A percentile compares a stretch with the other conserved stretches of the same genome.
Conservation (phyloP, 2,797 vertebrate species). For the Anomalospiza imberbis region DNA sequence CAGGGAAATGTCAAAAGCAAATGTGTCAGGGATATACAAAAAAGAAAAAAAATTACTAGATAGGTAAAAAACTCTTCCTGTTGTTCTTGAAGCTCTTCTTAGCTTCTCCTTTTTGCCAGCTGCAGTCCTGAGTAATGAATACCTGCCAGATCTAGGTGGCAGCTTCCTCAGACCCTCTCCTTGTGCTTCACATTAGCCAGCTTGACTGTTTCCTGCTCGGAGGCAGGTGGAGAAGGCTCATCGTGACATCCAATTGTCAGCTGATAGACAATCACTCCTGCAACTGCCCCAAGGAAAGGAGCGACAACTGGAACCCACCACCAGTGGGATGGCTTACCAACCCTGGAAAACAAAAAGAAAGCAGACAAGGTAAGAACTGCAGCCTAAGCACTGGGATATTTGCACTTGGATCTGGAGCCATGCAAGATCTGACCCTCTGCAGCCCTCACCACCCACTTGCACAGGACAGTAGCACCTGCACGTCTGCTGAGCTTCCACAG, state of each 20-base stretch:
- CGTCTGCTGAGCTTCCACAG: neutral
- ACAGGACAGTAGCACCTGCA: neutral
- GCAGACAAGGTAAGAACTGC: neutral
- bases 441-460: neutral
- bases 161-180: conserved; percentile 73
- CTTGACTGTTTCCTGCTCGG: conserved; percentile 80
- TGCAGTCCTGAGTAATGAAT: conserved; percentile 50
- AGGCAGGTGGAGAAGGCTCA: conserved; percentile 81
- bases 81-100: conserved; percentile 22
- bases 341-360: conserved; percentile 62
- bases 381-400: neutral
- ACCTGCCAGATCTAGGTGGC: neutral
- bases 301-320: conserved; percentile 90
- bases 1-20: conserved; percentile 8
- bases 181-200: conserved; percentile 82
- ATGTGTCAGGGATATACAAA: neutral
- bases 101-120: neutral
- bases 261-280: conserved; percentile 89
- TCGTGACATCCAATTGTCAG: conserved; percentile 90
- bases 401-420: neutral
- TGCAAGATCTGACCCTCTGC: neutral
- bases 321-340: conserved; percentile 75
- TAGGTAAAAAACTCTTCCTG: conserved; percentile 3
- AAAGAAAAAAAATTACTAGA: neutral
- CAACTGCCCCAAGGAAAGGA: conserved; percentile 87